Percentiles rank a stretch among this genome's conserved stretches.
These are phyloP conservation scores for Morphnarchus princeps DNA, from an alignment of 2,113 vertebrate genomes.

Conservation along the genomic window DNA sequence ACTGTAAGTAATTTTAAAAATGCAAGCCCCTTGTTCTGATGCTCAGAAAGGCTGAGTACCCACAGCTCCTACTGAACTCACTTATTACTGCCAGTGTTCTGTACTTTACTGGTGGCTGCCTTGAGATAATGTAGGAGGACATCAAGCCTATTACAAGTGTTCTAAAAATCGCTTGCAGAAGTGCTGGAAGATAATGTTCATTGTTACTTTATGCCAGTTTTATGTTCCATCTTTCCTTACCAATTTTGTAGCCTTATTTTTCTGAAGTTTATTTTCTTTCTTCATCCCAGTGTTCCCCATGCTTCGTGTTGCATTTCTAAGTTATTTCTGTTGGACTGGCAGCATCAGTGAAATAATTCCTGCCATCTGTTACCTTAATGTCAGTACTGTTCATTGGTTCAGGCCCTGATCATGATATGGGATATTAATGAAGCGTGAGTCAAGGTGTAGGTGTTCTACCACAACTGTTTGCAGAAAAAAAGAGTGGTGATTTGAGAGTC, in stretches of 20 bases:
- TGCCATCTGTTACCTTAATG: background rate
- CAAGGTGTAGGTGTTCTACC: background rate
- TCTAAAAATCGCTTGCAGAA: background rate
- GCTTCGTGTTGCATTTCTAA: background rate
- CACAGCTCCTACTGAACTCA: background rate
- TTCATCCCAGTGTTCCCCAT: background rate
- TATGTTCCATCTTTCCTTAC: background rate
- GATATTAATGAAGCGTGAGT: background rate
- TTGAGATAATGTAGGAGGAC: background rate
- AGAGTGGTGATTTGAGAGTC: background rate
- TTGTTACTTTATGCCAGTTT: background rate
- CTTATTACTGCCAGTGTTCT: background rate
- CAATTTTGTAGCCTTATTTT: background rate
- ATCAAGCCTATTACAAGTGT: background rate
- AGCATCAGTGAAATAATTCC: background rate
- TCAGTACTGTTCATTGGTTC: background rate
- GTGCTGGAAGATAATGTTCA: background rate
- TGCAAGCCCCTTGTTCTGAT: background rate
- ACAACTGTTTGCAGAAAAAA: background rate
- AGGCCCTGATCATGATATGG: background rate
- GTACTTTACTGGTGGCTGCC: background rate
- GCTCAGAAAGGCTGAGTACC: background rate
- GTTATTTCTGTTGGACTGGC: background rate
- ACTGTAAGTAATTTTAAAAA: slow-evolving; percentile 70
- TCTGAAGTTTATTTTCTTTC: background rate